Base-by-base conservation (phyloP, 2,888 invertebrate species). In the Acholoe squamosa region DNA sequence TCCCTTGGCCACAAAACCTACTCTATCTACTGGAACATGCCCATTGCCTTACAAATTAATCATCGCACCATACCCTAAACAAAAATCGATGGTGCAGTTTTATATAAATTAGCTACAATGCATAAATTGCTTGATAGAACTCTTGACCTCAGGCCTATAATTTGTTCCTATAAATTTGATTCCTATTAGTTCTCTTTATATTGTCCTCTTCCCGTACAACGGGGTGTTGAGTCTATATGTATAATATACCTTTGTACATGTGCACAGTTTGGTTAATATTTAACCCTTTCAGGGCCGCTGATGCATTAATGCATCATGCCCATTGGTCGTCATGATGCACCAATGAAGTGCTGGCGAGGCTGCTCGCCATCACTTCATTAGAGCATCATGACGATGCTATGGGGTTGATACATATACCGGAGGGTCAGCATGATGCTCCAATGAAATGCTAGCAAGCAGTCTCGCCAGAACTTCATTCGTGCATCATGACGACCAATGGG, bases 81-180 rank as follows among this genome's bases (percentile, higher is more conserved):
- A n/a, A 61, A 54, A 61, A 14, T 61, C 3, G 61, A 19, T n/a
- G 61, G 61, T 61, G n/a, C 61, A 61, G 3, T 43, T 10, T 43
- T 43, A 43, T 43, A 43, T 43, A 43, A 43, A 43, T 43, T 61
- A 61, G n/a, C n/a, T 61, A 61, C n/a, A 61, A 61, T n/a, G 19
- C 61, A 61, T 61, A n/a, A 7, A 61, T 61, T 61, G 61, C 61
- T 61, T n/a, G 61, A 61, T 61, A 61, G 19, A 61, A 61, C 61
- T 61, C n/a, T 12, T 61, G 22, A 61, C 22, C n/a, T 61, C 61
- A 61, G 61, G 61, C 61, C 61, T 61, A 61, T 61, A 61, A 61
- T 61, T 61, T 61, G 61, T 61, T 61, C 61, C 61, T 61, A 61
- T 61, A 61, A n/a, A 61, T 61, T 61, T 61, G 19, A n/a, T 61